These are phyloP conservation scores for Ophion slaviceki DNA, from an alignment of 2,888 invertebrate species.

Conservation along the genomic window DNA sequence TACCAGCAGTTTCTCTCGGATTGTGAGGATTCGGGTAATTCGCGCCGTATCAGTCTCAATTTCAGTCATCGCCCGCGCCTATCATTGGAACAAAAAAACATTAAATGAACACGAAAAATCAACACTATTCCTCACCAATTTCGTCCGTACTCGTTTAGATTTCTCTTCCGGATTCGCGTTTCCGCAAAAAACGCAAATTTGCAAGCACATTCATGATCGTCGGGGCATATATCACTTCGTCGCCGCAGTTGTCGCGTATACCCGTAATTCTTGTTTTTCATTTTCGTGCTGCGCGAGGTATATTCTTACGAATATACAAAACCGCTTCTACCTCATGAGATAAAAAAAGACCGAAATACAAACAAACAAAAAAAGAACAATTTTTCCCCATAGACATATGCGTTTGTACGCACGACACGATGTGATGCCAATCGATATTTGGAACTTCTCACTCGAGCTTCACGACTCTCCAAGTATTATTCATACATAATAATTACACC, in stretches of 20 bases:
- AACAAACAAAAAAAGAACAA: constrained; percentile 2
- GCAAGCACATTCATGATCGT: constrained; percentile 20
- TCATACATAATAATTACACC: constrained; percentile 66
- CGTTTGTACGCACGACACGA: constrained; percentile 31
- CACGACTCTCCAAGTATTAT: constrained; percentile 62
- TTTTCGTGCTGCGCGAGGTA: constrained; percentile 61
- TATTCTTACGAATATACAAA: constrained; percentile 75
- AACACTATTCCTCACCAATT: constrained; percentile 34
- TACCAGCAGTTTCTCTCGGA: constrained; percentile 40
- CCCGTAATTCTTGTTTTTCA: background rate
- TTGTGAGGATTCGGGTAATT: constrained; percentile 26
- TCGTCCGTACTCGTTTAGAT: constrained; percentile 37
- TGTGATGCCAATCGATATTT: constrained; percentile 53
- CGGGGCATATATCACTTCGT: constrained; percentile 1
- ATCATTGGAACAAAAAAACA: constrained; percentile 30
- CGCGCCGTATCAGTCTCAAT: constrained; percentile 48
- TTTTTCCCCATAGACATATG: constrained; percentile 9
- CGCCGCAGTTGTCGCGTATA: background rate
- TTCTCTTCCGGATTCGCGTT: constrained; percentile 32
- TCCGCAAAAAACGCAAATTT: constrained; percentile 8
- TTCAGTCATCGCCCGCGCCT: constrained; percentile 45
- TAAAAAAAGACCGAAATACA: background rate
- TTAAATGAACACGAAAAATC: constrained; percentile 41
- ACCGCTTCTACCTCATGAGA: constrained; percentile 79
- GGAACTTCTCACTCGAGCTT: constrained; percentile 45